Evolutionary conservation across 2,888 invertebrate species (phyloP).

Genomic region (Cataglyphis albicans): DNA sequence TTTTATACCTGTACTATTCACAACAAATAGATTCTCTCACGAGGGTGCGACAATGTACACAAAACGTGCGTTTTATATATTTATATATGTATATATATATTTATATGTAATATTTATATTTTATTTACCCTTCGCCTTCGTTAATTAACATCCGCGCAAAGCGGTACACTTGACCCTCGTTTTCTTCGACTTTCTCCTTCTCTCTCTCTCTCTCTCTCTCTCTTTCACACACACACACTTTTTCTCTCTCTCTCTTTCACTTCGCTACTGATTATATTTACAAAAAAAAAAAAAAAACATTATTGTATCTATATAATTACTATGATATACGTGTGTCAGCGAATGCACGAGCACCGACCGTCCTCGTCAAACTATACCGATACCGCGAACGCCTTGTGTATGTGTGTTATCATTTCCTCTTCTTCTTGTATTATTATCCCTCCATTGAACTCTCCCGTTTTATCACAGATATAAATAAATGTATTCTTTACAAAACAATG

Average conservation of each 20-base stretch:
- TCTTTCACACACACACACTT: not conserved
- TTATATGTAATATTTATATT: not conserved
- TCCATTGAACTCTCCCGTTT: slow-evolving; percentile 67
- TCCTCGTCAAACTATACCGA: slow-evolving; percentile 73
- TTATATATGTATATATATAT: not conserved
- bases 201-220: not conserved
- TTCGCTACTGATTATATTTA: slow-evolving; percentile 76
- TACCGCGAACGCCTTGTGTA: slow-evolving; percentile 53
- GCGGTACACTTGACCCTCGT: slow-evolving; percentile 55
- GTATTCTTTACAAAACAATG: slow-evolving; percentile 84
- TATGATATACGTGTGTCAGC: slow-evolving; percentile 78
- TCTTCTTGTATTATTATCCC: slow-evolving; percentile 35
- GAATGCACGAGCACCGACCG: slow-evolving; percentile 80
- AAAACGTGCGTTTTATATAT: slow-evolving; percentile 55
- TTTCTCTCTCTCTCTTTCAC: slow-evolving; percentile 29
- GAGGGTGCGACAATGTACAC: slow-evolving; percentile 72
- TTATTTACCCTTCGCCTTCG: slow-evolving; percentile 30
- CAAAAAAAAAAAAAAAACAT: slow-evolving; percentile 72
- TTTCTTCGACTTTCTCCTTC: not conserved
- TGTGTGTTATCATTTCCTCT: slow-evolving; percentile 22
- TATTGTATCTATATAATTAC: slow-evolving; percentile 70
- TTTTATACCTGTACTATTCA: slow-evolving; percentile 80
- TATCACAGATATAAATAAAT: slow-evolving; percentile 86
- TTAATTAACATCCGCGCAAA: slow-evolving; percentile 25
- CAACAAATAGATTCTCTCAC: slow-evolving; percentile 79